phyloP scores from a whole-genome alignment of 2,888 invertebrate species.

The Eupithecia tripunctaria region DNA sequence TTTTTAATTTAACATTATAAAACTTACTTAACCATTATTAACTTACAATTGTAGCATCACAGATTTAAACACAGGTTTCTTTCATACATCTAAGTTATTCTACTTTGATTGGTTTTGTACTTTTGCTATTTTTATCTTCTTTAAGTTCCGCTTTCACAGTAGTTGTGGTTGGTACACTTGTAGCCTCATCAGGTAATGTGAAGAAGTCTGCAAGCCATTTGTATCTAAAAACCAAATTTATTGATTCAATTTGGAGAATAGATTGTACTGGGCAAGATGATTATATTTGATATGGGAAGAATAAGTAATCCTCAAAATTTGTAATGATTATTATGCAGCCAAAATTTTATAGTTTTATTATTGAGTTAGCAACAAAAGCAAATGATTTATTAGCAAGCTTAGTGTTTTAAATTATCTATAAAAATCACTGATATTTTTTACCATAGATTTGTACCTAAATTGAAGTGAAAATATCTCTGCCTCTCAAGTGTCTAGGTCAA shows the following conservation, averaged over 20 bases:
- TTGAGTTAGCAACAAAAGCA: slow-evolving; percentile 6
- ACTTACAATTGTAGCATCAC: slow-evolving; percentile 59
- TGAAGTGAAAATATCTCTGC: not conserved
- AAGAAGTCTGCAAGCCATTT: slow-evolving; percentile 74
- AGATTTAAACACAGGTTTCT: slow-evolving; percentile 46
- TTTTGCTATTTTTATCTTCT: slow-evolving; percentile 47
- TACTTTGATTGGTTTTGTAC: slow-evolving; percentile 48
- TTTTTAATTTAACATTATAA: slow-evolving; percentile 24
- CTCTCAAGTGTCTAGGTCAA: not conserved
- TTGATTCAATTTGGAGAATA: not conserved
- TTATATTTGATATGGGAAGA: not conserved
- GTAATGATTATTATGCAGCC: not conserved
- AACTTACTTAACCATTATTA: slow-evolving; percentile 35
- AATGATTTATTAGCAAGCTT: not conserved
- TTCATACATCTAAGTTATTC: slow-evolving; percentile 45
- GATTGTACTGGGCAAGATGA: not conserved
- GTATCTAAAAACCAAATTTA: slow-evolving; percentile 62
- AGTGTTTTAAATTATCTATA: not conserved
- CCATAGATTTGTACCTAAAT: not conserved
- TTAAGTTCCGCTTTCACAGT: slow-evolving; percentile 43
- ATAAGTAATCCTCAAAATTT: not conserved
- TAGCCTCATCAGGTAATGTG: slow-evolving; percentile 57
- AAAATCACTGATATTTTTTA: not conserved
- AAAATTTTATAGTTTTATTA: not conserved
- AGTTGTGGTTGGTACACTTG: slow-evolving; percentile 44